A percentile compares a stretch with the other conserved stretches of the same genome.
Conservation (phyloP, 2,888 invertebrate genomes). For the Callinectes sapidus region DNA sequence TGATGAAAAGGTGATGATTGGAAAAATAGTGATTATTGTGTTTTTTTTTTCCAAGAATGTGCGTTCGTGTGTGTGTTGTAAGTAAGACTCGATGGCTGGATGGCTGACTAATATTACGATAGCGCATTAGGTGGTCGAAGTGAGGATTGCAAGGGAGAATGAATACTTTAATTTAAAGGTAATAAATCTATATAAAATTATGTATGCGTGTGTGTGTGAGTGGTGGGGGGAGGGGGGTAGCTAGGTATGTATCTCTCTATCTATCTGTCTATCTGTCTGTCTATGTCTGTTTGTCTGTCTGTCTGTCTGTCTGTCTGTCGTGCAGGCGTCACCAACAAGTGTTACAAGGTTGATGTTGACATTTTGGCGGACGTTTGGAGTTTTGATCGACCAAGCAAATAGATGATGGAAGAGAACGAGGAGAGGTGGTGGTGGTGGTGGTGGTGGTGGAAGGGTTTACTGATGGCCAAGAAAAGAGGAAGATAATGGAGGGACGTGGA, state of each 20-base stretch:
- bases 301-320: slow-evolving; percentile 3
- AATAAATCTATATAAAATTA: no score
- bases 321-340: background rate
- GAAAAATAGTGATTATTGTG: no score
- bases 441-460: background rate
- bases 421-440: background rate
- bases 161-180: no score
- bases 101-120: no score
- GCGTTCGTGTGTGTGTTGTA: no score
- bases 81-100: no score
- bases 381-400: background rate
- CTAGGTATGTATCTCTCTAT: no score
- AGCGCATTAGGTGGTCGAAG: no score
- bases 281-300: background rate
- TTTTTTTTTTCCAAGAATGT: no score
- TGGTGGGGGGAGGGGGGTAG: no score
- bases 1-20: no score
- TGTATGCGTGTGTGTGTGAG: slow-evolving; percentile 2
- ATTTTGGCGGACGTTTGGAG: background rate
- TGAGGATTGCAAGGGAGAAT: no score
- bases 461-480: background rate
- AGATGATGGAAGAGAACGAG: background rate
- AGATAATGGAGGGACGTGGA: slow-evolving; percentile 16
- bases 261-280: background rate
- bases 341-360: background rate